Conservation (phyloP, 2,797 vertebrate species). For the Myotis pilosus region DNA sequence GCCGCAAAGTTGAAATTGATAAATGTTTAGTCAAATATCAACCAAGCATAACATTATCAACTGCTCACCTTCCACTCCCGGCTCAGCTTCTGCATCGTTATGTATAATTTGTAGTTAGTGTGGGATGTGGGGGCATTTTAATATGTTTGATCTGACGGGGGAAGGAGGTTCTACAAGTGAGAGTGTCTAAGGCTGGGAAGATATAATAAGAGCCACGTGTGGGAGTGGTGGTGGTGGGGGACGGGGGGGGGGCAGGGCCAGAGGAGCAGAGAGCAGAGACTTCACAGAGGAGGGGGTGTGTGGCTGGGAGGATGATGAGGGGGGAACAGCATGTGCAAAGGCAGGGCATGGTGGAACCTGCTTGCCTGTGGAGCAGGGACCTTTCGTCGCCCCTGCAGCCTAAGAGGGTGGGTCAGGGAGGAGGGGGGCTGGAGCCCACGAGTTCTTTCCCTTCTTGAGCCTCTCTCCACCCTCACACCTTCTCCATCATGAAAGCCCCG, state of each 20-base stretch:
- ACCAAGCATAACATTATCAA: conserved; percentile 50
- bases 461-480: too few species aligned
- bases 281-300: background rate
- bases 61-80: conserved; percentile 23
- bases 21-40: conserved; percentile 66
- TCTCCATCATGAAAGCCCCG: background rate
- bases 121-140: background rate
- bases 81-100: background rate
- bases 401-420: background rate
- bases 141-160: background rate
- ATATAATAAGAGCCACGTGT: background rate
- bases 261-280: background rate
- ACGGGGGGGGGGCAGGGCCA: rapidly evolving
- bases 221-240: too few species aligned
- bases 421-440: too few species aligned
- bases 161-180: background rate
- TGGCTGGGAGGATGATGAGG: background rate
- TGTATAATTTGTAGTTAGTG: conserved; percentile 8
- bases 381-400: rapidly evolving
- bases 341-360: too few species aligned
- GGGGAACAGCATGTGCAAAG: background rate
- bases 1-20: conserved; percentile 58
- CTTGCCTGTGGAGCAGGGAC: background rate
- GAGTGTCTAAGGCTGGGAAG: background rate
- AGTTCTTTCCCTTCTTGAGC: background rate